Evolutionary conservation across 2,888 invertebrate genomes (phyloP), one percentile per base, ranked within the genome.

Genomic region (Plebejus argus): DNA sequence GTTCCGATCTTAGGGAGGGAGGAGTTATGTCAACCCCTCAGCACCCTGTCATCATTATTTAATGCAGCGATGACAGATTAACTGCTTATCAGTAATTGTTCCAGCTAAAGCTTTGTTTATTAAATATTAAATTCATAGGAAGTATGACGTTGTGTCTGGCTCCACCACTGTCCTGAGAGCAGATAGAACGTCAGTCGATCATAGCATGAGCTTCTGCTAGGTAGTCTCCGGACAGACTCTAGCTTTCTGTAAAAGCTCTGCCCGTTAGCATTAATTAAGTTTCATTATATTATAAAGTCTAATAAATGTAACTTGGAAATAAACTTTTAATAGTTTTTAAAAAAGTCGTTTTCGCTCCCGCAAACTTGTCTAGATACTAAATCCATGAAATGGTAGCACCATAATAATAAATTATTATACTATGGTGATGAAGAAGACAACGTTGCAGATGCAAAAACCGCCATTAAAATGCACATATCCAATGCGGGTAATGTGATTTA

Each of bases 401-500:
- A 53, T 18, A 53, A 5, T 6, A 0, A 28, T 28, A 28, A n/a
- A n/a, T n/a, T n/a, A n/a, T 20, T 6, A 7, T 3, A 23, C 23
- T 8, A 61, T 61, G 10, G n/a, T 61, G 61, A 20, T 61, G 61
- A 12, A 61, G 10, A 61, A 12, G 61, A 23, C 61, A 61, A 23
- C 8, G 61, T 61, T 61, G 28, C 66, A 66, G 15, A 66, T 18
- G 28, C 28, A 28, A 66, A 66, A 66, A 66, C 15, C 28, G 7
- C 66, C 66, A 66, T 6, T 66, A 33, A 61, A 66, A 53, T 39
- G 20, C 39, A 20, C 20, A 20, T 45, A 72, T 70, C 49, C 49
- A 33, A 53, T 49, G 71, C n/a, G 20, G 23, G 28, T 75, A 81
- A 81, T 78, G 77, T 79, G 80, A 81, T 79, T 81, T 79, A 79